Evolutionary conservation across 2,797 vertebrate species (phyloP), one percentile per base, ranked within the genome.

Genomic region (Poeciliopsis paucimaculata): DNA sequence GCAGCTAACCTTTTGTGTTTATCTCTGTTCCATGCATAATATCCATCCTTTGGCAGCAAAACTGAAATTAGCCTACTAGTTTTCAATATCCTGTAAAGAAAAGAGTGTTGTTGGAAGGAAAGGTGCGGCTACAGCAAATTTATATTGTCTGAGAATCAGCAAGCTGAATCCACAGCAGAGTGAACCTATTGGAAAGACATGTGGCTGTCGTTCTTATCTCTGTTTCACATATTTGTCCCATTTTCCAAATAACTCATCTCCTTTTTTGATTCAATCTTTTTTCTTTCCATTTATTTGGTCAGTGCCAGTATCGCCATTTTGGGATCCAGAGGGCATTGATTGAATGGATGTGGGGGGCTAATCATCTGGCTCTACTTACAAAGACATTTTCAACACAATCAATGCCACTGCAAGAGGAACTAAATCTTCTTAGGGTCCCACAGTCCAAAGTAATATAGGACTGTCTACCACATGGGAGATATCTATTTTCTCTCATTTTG

Each of bases 331-430:
- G 62, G 84, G 80, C 80, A 90, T 64, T 88, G 86, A 93, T 89
- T 92, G 91, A 94, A 89, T 87, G 84, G 12, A 15, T 60, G 82
- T 76, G 78, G 46, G 83, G 83, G 89, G 77, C 85, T 90, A 92
- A 94, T 93, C 88, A 91, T 86, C 23, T 18, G 20, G 81, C 36
- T 87, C 85, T 80, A 75, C 72, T 88, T 90, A 92, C 91, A 94
- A 91, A 95, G 91, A 92, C 90, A 91, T 94, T 89, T 91, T 86
- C 86, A 66, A 84, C 80, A 89, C 93, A 94, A 94, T 95, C 93
- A 92, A 94, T 94, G 89, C 78, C 84, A 85, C 81, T 87, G 87
- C 86, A 90, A 93, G 75, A 79, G 84, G 88, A 91, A 84, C 80
- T 89, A 86, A 94, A 93, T 93, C 86, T 86, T 86, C 86, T 86